Evolutionary conservation across 2,797 vertebrate species (phyloP).

Genomic region (Sebastes kiyomatsui): DNA sequence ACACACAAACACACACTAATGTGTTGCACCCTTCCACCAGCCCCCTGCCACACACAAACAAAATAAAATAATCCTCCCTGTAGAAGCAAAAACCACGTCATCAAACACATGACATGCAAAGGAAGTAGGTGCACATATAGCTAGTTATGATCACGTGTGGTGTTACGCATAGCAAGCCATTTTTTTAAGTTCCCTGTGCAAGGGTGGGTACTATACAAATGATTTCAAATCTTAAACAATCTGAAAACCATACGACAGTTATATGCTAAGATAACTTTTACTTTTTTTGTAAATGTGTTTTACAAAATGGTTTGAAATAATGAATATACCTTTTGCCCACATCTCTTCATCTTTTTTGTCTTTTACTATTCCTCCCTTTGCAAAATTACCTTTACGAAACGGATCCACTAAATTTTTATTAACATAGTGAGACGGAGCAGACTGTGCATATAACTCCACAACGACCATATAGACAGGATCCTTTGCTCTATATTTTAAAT

Average conservation of each 20-base stretch:
- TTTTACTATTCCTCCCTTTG: not conserved
- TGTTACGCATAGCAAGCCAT: not conserved
- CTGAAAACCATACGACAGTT: not conserved
- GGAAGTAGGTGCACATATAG: not conserved
- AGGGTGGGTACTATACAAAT: not conserved
- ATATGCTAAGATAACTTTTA: not conserved
- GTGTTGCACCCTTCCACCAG: not conserved
- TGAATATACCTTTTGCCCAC: not conserved
- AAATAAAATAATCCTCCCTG: constrained; percentile 27
- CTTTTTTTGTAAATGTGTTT: not conserved
- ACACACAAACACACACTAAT: not conserved
- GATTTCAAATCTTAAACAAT: not conserved
- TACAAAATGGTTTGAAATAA: not conserved
- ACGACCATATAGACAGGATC: not conserved
- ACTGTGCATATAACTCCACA: too few relatives aligned
- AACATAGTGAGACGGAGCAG: not conserved
- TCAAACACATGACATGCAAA: not conserved
- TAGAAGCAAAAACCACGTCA: constrained; percentile 10
- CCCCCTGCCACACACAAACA: not conserved
- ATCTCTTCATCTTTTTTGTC: not conserved
- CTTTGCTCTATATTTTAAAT: not conserved
- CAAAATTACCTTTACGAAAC: not conserved
- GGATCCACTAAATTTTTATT: not conserved
- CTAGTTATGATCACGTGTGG: not conserved
- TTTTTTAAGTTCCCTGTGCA: not conserved